These are phyloP conservation scores for Nycticorax nycticorax DNA, from an alignment of 2,113 vertebrate genomes.

Conservation along the genomic window DNA sequence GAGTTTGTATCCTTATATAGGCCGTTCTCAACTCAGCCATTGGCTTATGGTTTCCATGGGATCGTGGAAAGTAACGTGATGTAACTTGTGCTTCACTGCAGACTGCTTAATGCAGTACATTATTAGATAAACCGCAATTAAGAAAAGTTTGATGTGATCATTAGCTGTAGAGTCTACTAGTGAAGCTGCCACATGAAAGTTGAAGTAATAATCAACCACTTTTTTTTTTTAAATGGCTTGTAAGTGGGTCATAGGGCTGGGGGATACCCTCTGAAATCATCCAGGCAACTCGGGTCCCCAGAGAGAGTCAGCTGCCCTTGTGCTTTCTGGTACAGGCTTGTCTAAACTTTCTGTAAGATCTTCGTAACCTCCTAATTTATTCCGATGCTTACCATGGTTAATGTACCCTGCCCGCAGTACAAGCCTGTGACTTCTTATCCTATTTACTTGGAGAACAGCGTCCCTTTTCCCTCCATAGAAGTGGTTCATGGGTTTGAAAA, in stretches of 20 bases:
- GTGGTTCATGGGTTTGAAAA: not conserved
- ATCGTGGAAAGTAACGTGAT: not conserved
- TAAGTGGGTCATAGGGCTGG: not conserved
- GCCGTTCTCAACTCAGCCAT: not conserved
- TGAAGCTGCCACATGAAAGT: not conserved
- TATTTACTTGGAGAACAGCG: not conserved
- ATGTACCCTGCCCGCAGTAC: not conserved
- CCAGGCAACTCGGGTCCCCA: not conserved
- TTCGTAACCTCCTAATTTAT: not conserved
- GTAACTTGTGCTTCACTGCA: not conserved
- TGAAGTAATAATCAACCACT: not conserved
- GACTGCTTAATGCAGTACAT: not conserved
- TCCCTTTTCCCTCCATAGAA: not conserved
- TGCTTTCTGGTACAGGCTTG: not conserved
- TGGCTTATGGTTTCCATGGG: conserved; percentile 37
- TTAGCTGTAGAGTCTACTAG: not conserved
- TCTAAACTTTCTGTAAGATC: not conserved
- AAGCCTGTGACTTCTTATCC: not conserved
- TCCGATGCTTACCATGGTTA: not conserved
- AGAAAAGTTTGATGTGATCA: not conserved
- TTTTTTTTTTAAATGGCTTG: not conserved
- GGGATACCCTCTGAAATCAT: not conserved
- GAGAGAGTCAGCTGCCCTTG: not conserved
- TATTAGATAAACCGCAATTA: not conserved
- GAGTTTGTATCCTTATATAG: not conserved